Conservation (phyloP, 1,140 invertebrate genomes). For the Aphelinus atriplicis region DNA sequence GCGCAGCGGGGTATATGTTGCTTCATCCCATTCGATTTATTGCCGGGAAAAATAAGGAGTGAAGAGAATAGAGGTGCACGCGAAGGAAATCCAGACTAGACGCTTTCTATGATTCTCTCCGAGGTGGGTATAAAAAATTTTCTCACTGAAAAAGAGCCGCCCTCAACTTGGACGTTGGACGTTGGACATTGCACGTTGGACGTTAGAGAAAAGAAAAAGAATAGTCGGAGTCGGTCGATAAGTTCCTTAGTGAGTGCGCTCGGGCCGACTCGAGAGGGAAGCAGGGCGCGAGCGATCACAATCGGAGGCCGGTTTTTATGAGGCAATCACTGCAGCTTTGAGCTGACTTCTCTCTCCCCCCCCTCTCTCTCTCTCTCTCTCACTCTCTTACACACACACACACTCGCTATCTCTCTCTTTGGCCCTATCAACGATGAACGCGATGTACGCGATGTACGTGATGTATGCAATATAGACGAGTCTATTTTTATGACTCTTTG, state of each 20-base stretch:
- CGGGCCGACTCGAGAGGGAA: neutral
- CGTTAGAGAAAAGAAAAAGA: too few species aligned
- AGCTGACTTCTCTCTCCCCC: conserved; percentile 38
- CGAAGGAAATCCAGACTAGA: too few species aligned
- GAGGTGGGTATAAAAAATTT: too few species aligned
- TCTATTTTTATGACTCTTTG: conserved; percentile 41
- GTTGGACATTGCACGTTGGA: too few species aligned
- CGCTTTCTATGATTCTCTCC: too few species aligned
- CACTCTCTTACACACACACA: neutral
- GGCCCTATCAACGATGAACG: conserved; percentile 8
- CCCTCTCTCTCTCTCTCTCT: conserved; percentile 2
- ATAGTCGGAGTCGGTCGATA: conserved; percentile 19
- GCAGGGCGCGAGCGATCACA: conserved; percentile 35
- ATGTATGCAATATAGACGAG: neutral
- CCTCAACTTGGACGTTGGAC: too few species aligned
- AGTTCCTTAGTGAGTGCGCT: conserved; percentile 30
- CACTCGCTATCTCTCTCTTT: neutral
- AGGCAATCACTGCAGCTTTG: conserved; percentile 47
- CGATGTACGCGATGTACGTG: too few species aligned
- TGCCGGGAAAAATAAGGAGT: too few species aligned
- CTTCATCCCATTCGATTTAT: too few species aligned
- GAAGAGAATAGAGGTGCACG: too few species aligned
- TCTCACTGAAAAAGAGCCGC: too few species aligned
- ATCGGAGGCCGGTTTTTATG: conserved; percentile 48
- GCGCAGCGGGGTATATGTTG: too few species aligned